A percentile compares a stretch with the other conserved stretches of the same genome.
Evolutionary conservation across 2,113 vertebrate genomes (phyloP).

Genomic region (Seriola quinqueradiata): DNA sequence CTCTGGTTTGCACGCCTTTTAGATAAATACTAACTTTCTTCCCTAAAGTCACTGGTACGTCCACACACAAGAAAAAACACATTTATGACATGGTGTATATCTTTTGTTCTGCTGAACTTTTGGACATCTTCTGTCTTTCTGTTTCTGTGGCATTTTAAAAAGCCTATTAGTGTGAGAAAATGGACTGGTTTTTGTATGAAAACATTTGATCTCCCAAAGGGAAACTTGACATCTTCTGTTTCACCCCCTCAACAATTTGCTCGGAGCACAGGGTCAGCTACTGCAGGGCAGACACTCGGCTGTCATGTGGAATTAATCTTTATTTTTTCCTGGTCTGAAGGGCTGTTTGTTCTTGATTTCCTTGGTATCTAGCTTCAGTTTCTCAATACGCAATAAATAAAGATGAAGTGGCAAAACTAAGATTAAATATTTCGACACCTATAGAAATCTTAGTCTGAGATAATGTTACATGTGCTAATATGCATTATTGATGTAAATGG

Average conservation of each 20-base stretch:
- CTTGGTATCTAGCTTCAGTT: background rate
- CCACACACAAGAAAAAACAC: background rate
- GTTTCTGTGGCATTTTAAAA: background rate
- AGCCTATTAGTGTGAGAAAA: background rate
- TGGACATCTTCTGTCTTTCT: background rate
- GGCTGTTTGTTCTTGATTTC: conserved; percentile 22
- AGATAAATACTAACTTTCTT: background rate
- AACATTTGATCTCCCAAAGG: conserved; percentile 30
- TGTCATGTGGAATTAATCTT: conserved; percentile 69
- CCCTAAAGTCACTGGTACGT: background rate
- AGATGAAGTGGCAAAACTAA: background rate
- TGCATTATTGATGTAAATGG: background rate
- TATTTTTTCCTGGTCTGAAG: conserved; percentile 18
- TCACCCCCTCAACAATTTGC: conserved; percentile 35
- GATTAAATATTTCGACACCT: background rate
- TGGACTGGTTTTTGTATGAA: background rate
- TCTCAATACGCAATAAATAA: background rate
- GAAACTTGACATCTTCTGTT: conserved; percentile 36
- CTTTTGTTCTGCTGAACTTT: conserved; percentile 1
- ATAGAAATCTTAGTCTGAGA: background rate
- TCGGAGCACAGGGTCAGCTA: conserved; percentile 60
- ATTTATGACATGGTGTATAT: conserved; percentile 1
- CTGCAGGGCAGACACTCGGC: conserved; percentile 55
- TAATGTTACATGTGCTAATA: background rate
- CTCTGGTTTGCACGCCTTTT: conserved; percentile 3